These are phyloP conservation scores for Drosophila acutilabella DNA, from an alignment of 2,888 invertebrate genomes.

Conservation along the genomic window DNA sequence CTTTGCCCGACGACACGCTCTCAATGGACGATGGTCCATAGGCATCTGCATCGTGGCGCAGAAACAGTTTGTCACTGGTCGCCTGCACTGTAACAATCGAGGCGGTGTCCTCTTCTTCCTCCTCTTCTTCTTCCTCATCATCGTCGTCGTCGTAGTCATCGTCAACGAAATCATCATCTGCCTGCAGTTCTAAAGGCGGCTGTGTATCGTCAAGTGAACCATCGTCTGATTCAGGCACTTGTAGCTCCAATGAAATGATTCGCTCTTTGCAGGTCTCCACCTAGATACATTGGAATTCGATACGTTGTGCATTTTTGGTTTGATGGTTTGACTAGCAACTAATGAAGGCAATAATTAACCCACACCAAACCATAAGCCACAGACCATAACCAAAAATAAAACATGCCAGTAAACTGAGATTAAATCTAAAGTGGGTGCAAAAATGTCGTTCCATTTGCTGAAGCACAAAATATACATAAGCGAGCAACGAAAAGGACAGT, in stretches of 20 bases:
- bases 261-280: slow-evolving; percentile 96
- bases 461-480: slow-evolving; percentile 3
- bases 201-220: slow-evolving; percentile 63
- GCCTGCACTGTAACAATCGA: slow-evolving; percentile 86
- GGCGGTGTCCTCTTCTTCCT: slow-evolving; percentile 87
- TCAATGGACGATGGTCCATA: slow-evolving; percentile 81
- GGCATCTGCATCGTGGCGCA: slow-evolving; percentile 79
- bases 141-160: slow-evolving; percentile 64
- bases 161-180: slow-evolving; percentile 68
- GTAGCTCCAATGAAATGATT: slow-evolving; percentile 94
- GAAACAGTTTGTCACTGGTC: slow-evolving; percentile 84
- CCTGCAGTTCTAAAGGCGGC: slow-evolving; percentile 62
- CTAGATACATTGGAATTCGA: slow-evolving; percentile 85
- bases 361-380: slow-evolving; percentile 47
- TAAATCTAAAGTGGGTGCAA: slow-evolving; percentile 13
- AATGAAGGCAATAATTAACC: slow-evolving; percentile 50
- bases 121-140: slow-evolving; percentile 83
- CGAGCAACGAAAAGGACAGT: background rate
- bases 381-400: slow-evolving; percentile 54
- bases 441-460: slow-evolving; percentile 1
- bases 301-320: slow-evolving; percentile 72
- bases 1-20: slow-evolving; percentile 74
- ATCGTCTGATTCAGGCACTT: slow-evolving; percentile 85
- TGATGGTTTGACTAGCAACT: slow-evolving; percentile 53
- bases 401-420: slow-evolving; percentile 34